Evolutionary conservation across 2,113 vertebrate species (phyloP), one percentile per base, ranked within the genome.

Genomic region (Centropus unirufus): DNA sequence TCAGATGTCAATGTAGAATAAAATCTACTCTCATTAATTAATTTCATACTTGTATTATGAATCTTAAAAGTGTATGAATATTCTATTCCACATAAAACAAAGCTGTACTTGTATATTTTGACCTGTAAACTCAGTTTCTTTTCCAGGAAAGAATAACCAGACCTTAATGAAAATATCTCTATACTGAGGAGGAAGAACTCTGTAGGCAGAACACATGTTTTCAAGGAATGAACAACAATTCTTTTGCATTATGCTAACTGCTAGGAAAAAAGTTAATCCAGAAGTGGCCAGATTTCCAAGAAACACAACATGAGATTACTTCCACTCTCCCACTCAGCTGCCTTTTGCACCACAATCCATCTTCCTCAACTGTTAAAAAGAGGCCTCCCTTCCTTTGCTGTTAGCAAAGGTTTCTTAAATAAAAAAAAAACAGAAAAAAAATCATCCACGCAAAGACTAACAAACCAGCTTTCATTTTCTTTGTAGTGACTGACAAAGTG

Each of bases 1-100:
- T 32, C 2, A 3, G 0, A 1, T 9, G 18, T 34, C 5, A 36
- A 78, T 2, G 9, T 51, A 16, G 20, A 87, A 63, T 51, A 16
- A 84, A 52, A 19, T 32, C 47, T 68, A 19, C 8, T 61, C 34
- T 87, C 29, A 36, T 87, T 40, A 55, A 52, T 52, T 57, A 27
- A 51, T 57, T 84, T 82, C 68, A 19, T 34, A 79, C 40, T 44
- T 59, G 6, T 18, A 40, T 42, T 63, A 34, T 34, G 32, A 91
- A 39, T 52, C 42, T 54, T 3, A 11, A 8, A 67, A 55, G 27
- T 36, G 3, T 46, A 22, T 3, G 9, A 24, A 15, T 36, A 66
- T 70, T 59, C 11, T 59, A 15, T 5, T 44, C 8, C 17, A 42
- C 15, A 57, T 10, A 79, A 51, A 87, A 21, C 39, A 76, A 66